Evolutionary conservation across 2,113 vertebrate genomes (phyloP).

Genomic region (Takifugu bimaculatus): DNA sequence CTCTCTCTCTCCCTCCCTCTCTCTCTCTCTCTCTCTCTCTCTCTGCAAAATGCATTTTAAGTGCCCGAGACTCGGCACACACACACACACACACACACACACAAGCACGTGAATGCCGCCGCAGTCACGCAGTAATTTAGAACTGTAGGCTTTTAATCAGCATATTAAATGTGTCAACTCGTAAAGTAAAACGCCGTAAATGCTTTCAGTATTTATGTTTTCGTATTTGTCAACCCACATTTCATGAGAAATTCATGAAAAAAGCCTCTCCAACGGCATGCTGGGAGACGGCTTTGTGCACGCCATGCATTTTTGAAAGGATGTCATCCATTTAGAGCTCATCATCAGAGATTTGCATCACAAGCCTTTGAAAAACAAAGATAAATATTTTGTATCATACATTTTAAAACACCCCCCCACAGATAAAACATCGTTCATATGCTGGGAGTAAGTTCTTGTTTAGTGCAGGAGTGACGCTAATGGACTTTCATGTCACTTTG

Average conservation of each 20-base stretch:
- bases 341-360: slow-evolving; percentile 71
- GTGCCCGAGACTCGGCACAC: slow-evolving; percentile 25
- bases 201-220: slow-evolving; percentile 79
- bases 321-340: slow-evolving; percentile 71
- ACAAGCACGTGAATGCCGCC: background rate
- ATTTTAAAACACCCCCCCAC: slow-evolving; percentile 62
- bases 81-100: background rate
- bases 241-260: slow-evolving; percentile 79
- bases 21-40: slow-evolving; percentile 7
- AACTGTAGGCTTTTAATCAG: slow-evolving; percentile 73
- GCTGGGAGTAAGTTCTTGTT: slow-evolving; percentile 52
- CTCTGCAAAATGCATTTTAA: slow-evolving; percentile 51
- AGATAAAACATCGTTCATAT: slow-evolving; percentile 57
- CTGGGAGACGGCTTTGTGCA: slow-evolving; percentile 62
- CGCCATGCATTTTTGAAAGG: slow-evolving; percentile 76
- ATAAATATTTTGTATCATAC: slow-evolving; percentile 78
- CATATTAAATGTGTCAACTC: slow-evolving; percentile 79
- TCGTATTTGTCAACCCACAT: slow-evolving; percentile 79
- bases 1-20: slow-evolving; percentile 10
- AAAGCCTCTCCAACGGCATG: slow-evolving; percentile 68
- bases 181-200: slow-evolving; percentile 72
- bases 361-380: slow-evolving; percentile 58
- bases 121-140: slow-evolving; percentile 48
- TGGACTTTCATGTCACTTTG: slow-evolving; percentile 69
- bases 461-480: slow-evolving; percentile 59